A percentile compares a stretch with the other conserved stretches of the same genome.
Evolutionary conservation across 2,888 invertebrate species (phyloP).

Genomic region (Argynnis bischoffii): DNA sequence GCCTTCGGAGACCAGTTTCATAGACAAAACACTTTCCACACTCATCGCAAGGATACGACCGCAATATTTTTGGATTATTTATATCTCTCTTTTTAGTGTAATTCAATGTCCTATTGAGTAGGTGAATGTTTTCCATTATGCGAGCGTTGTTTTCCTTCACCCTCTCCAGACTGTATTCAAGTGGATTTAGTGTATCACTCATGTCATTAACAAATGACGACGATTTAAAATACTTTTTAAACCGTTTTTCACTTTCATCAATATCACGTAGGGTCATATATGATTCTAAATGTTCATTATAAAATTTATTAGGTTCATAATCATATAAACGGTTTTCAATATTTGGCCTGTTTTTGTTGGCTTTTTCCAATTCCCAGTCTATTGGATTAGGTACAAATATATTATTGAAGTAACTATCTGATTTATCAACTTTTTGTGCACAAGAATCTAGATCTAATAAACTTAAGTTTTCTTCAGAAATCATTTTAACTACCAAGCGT

Average conservation of each 20-base stretch:
- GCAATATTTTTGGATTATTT: constrained; percentile 60
- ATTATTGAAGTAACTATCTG: constrained; percentile 37
- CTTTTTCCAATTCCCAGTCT: constrained; percentile 9
- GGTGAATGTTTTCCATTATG: constrained; percentile 76
- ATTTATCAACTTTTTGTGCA: constrained; percentile 54
- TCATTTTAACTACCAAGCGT: constrained; percentile 69
- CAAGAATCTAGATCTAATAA: constrained; percentile 64
- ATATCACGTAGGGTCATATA: not conserved
- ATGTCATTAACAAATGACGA: not conserved
- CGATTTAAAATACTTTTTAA: constrained; percentile 3
- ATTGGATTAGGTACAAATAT: constrained; percentile 9
- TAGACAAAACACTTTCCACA: constrained; percentile 77
- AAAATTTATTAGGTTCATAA: not conserved
- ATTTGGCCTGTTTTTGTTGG: not conserved
- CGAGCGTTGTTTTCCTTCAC: constrained; percentile 76
- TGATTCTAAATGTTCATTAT: not conserved
- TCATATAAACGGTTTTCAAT: not conserved
- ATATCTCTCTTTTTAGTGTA: constrained; percentile 75
- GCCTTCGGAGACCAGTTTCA: constrained; percentile 71
- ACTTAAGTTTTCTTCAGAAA: constrained; percentile 56
- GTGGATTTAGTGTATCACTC: constrained; percentile 47
- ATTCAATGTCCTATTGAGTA: constrained; percentile 70
- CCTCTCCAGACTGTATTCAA: constrained; percentile 72
- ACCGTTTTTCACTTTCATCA: constrained; percentile 13
- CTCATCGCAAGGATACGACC: constrained; percentile 65